Percentiles rank a stretch among this genome's conserved stretches.
These are phyloP conservation scores for Strix uralensis DNA, from an alignment of 2,113 vertebrate genomes.

Conservation along the genomic window DNA sequence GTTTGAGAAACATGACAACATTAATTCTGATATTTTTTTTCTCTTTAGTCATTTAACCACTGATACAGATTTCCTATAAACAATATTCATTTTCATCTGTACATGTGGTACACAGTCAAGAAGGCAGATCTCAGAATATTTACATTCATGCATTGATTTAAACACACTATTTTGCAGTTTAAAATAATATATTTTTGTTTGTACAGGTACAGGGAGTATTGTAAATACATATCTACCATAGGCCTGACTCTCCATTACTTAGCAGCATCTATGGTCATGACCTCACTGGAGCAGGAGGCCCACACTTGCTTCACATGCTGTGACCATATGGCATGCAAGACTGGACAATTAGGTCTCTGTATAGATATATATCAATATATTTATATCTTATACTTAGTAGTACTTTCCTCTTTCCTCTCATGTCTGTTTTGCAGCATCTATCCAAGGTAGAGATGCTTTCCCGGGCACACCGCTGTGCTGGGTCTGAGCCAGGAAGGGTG, in stretches of 20 bases:
- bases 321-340: conserved; percentile 48
- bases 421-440: conserved; percentile 69
- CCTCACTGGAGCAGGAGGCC: conserved; percentile 34
- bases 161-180: conserved; percentile 71
- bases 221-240: conserved; percentile 74
- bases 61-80: conserved; percentile 78
- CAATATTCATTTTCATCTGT: conserved; percentile 75
- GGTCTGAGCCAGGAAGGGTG: neutral
- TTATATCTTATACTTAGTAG: conserved; percentile 51
- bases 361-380: conserved; percentile 58
- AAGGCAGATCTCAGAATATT: conserved; percentile 88
- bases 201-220: conserved; percentile 76
- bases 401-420: conserved; percentile 61
- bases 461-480: neutral
- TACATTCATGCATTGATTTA: conserved; percentile 91
- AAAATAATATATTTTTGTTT: conserved; percentile 72
- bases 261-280: conserved; percentile 66
- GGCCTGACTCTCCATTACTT: conserved; percentile 67
- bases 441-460: conserved; percentile 6
- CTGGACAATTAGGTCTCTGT: conserved; percentile 57
- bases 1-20: conserved; percentile 82
- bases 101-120: conserved; percentile 80
- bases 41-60: conserved; percentile 77
- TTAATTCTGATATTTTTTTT: conserved; percentile 65
- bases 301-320: neutral